Percentiles rank a stretch among this genome's conserved stretches.
phyloP scores from a whole-genome alignment of 2,113 vertebrate genomes.

The Forbesichthys agassizii region DNA sequence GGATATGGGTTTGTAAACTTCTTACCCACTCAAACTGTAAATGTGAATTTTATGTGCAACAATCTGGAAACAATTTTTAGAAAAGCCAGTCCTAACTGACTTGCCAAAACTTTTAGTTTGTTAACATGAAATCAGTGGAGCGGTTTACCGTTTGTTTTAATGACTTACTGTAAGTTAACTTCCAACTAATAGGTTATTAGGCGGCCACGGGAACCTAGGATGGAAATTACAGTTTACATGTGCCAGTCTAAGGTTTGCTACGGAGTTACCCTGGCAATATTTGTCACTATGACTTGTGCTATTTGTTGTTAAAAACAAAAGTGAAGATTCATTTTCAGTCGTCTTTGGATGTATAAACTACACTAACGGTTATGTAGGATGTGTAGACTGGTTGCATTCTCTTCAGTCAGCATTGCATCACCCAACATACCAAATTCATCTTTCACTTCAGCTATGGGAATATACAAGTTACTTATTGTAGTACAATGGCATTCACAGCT shows the following conservation, averaged over 20 bases:
- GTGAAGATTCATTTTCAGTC: background rate
- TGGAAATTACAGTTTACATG: background rate
- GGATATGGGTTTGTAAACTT: too few species aligned
- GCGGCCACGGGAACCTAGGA: background rate
- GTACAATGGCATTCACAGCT: background rate
- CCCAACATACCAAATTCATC: background rate
- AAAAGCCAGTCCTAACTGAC: too few species aligned
- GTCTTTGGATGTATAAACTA: background rate
- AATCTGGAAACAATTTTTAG: too few species aligned
- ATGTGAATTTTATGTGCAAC: too few species aligned
- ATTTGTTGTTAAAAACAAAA: too few species aligned
- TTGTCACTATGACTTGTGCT: background rate
- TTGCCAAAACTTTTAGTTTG: too few species aligned
- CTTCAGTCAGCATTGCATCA: conserved; percentile 3
- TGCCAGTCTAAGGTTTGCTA: background rate
- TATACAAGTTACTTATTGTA: conserved; percentile 3
- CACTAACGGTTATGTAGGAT: background rate
- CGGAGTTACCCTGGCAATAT: background rate
- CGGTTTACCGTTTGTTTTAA: too few species aligned
- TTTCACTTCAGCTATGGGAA: conserved; percentile 20
- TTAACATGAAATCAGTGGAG: too few species aligned
- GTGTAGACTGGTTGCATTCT: background rate
- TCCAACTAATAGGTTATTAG: background rate
- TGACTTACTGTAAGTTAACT: too few species aligned
- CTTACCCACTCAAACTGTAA: too few species aligned